phyloP scores from a whole-genome alignment of 23 tunicate species.

The Ascidia mentula region DNA sequence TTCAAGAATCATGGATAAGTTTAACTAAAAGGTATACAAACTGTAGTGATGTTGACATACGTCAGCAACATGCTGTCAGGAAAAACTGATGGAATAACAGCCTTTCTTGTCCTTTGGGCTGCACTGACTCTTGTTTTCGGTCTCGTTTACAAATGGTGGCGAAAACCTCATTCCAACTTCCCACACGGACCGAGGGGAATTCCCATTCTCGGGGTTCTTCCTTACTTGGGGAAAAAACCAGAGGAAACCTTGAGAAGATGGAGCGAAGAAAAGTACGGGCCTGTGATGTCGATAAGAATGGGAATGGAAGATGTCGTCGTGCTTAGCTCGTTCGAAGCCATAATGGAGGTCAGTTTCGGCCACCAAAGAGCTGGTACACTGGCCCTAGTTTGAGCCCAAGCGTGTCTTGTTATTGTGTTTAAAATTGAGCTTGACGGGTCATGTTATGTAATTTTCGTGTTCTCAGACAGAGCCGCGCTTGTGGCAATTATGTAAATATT shows the following conservation, averaged over 20 bases:
- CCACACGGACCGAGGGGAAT: conserved; percentile 10
- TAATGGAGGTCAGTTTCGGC: background rate
- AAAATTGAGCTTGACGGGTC: too few relatives aligned
- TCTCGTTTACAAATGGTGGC: background rate
- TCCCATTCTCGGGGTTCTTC: conserved; percentile 5
- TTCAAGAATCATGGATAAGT: too few relatives aligned
- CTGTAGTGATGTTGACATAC: too few relatives aligned
- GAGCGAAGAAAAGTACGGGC: conserved; percentile 12
- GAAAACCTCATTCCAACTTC: conserved; percentile 4
- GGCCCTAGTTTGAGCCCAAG: too few relatives aligned
- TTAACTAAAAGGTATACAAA: too few relatives aligned
- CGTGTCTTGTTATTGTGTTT: too few relatives aligned
- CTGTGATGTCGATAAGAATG: conserved; percentile 7
- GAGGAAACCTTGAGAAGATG: background rate
- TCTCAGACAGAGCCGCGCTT: too few relatives aligned
- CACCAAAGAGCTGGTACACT: too few relatives aligned
- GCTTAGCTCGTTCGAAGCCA: background rate
- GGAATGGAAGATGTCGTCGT: conserved; percentile 8
- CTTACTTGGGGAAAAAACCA: background rate
- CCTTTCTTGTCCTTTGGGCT: background rate
- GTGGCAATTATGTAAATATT: too few relatives aligned
- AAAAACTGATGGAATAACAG: background rate
- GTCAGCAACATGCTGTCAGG: background rate
- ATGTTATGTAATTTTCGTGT: too few relatives aligned
- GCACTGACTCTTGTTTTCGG: background rate